Conservation (phyloP, 2,888 invertebrate genomes). For the Alloscopus bannaensis region DNA sequence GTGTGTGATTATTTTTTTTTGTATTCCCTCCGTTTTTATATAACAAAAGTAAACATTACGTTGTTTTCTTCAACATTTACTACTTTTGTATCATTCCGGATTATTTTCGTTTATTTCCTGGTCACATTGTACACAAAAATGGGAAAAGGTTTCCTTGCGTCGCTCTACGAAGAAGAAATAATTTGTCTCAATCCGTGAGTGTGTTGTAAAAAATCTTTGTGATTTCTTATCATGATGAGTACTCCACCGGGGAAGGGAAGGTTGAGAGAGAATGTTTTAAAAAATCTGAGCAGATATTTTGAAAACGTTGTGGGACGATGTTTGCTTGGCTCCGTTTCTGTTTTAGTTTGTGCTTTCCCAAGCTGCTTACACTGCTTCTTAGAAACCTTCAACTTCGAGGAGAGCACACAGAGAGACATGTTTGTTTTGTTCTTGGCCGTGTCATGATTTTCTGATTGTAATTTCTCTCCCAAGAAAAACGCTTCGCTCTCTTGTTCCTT, state of each 20-base stretch:
- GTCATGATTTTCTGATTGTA: conserved; percentile 49
- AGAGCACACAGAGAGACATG: not conserved
- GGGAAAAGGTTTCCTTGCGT: no score
- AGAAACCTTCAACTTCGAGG: no score
- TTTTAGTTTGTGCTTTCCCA: no score
- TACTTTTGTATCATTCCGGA: not conserved
- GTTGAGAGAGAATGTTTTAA: not conserved
- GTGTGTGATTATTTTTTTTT: conserved; percentile 1
- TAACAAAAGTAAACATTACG: not conserved
- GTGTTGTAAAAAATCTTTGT: no score
- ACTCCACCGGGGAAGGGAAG: not conserved
- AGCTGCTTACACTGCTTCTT: no score
- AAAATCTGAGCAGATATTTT: not conserved
- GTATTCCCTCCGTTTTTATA: not conserved
- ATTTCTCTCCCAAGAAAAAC: conserved; percentile 17
- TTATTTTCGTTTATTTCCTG: not conserved
- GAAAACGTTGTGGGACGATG: conserved; percentile 1
- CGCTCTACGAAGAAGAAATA: no score
- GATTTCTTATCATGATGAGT: conserved; percentile 9
- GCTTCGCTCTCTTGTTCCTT: no score
- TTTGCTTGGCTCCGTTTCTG: conserved; percentile 27
- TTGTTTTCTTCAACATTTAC: not conserved
- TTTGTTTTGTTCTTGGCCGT: conserved; percentile 35
- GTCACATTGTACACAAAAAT: no score
- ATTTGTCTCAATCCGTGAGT: no score